Percentiles rank a stretch among this genome's conserved stretches.
phyloP scores from a whole-genome alignment of 92 coral and sea anemone species.

The Muricea muricata region DNA sequence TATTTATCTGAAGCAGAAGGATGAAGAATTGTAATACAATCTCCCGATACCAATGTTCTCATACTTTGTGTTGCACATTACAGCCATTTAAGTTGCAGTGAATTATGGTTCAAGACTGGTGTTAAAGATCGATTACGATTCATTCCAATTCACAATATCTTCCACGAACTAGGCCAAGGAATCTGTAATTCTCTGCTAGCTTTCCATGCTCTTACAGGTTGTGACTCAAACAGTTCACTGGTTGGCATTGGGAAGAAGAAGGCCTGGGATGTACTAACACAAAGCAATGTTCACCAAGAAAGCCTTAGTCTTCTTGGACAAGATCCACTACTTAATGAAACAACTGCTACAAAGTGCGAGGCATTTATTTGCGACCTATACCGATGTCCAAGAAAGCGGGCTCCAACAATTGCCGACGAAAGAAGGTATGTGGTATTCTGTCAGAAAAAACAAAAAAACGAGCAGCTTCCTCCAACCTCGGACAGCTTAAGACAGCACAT shows the following conservation, averaged over 20 bases:
- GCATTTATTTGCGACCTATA: too few relatives aligned
- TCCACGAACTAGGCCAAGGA: slow-evolving; percentile 21
- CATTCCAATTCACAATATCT: slow-evolving; percentile 36
- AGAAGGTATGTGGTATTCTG: too few relatives aligned
- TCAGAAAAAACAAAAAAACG: too few relatives aligned
- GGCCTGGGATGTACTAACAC: slow-evolving; percentile 33
- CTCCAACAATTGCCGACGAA: slow-evolving; percentile 37
- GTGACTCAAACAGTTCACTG: slow-evolving; percentile 61
- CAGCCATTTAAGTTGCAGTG: slow-evolving; percentile 6
- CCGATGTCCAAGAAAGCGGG: slow-evolving; percentile 51
- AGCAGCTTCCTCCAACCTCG: too few relatives aligned
- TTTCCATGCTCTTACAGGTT: slow-evolving; percentile 61
- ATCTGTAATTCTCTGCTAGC: slow-evolving; percentile 45
- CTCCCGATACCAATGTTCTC: slow-evolving; percentile 50
- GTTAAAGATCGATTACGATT: slow-evolving; percentile 7
- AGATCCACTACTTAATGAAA: too few relatives aligned
- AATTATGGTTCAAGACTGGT: slow-evolving; percentile 41
- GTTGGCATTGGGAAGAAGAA: slow-evolving; percentile 62
- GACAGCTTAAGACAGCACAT: slow-evolving; percentile 41
- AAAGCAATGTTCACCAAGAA: slow-evolving; percentile 42
- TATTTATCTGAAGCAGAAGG: neutral
- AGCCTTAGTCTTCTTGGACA: slow-evolving; percentile 52
- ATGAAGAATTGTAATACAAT: slow-evolving; percentile 4
- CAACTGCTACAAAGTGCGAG: too few relatives aligned
- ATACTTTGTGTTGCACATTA: slow-evolving; percentile 48